These are phyloP conservation scores for Leptopilina myrica DNA, from an alignment of 2,888 invertebrate species.

Conservation along the genomic window DNA sequence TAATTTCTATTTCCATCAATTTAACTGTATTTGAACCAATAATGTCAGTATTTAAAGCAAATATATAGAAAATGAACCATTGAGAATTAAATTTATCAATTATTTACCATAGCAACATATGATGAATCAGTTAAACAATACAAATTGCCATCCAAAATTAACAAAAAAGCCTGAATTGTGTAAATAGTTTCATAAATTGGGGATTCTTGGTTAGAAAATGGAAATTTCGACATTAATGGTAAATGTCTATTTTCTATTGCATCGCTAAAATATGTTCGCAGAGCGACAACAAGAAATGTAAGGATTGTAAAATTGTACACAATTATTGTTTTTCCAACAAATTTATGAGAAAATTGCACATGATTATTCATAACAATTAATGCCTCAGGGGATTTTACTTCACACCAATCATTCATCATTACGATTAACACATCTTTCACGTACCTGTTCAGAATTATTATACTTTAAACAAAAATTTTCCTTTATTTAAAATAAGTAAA, in stretches of 20 bases:
- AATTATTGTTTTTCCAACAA: neutral
- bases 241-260: slow-evolving; percentile 19
- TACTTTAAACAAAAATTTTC: too few species aligned
- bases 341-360: slow-evolving; percentile 7
- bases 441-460: neutral
- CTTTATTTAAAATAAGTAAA: too few species aligned
- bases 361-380: neutral
- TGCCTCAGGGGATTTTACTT: neutral
- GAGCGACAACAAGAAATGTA: neutral
- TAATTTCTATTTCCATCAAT: too few species aligned
- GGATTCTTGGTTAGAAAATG: neutral
- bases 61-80: too few species aligned
- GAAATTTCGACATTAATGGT: slow-evolving; percentile 2
- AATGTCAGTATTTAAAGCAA: too few species aligned
- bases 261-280: neutral
- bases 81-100: neutral
- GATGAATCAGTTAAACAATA: neutral
- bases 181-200: slow-evolving; percentile 10
- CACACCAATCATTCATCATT: slow-evolving; percentile 1
- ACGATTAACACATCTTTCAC: neutral
- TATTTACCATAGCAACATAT: neutral
- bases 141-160: neutral
- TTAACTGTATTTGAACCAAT: too few species aligned
- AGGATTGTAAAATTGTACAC: neutral
- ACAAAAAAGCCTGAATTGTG: neutral